Percentiles rank a stretch among this genome's conserved stretches.
These are phyloP conservation scores for Gallinago stenura DNA, from an alignment of 2,797 vertebrate genomes.

Conservation along the genomic window DNA sequence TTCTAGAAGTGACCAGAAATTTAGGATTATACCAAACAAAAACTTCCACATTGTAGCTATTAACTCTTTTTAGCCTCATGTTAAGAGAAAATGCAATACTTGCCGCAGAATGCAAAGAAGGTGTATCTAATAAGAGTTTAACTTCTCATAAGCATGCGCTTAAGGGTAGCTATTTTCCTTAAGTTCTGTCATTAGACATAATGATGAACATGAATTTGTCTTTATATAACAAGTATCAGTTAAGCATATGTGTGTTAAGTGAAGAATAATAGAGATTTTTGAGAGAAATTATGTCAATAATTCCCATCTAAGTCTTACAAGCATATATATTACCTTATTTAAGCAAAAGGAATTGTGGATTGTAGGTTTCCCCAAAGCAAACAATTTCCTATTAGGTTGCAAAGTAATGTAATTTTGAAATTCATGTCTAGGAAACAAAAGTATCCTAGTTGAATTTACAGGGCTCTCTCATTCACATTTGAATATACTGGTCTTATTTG, in stretches of 20 bases:
- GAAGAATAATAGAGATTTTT: background rate
- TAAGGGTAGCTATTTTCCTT: background rate
- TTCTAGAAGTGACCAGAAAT: background rate
- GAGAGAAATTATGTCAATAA: rapidly evolving
- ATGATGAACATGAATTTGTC: background rate
- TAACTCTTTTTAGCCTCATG: background rate
- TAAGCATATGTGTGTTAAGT: background rate
- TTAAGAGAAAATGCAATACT: background rate
- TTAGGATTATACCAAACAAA: background rate
- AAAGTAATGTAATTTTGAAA: background rate
- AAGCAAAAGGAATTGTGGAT: background rate
- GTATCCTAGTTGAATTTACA: background rate
- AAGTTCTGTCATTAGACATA: background rate
- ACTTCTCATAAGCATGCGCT: background rate
- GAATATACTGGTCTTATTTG: background rate
- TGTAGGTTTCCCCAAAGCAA: background rate
- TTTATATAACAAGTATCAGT: background rate
- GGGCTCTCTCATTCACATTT: background rate
- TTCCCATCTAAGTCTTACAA: background rate
- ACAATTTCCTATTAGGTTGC: background rate
- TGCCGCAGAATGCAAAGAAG: background rate
- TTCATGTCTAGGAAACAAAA: background rate
- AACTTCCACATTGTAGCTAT: background rate
- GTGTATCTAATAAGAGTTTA: background rate
- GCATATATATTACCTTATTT: background rate